Conservation (phyloP, 1,140 invertebrate species). For the Tribolium castaneum region DNA sequence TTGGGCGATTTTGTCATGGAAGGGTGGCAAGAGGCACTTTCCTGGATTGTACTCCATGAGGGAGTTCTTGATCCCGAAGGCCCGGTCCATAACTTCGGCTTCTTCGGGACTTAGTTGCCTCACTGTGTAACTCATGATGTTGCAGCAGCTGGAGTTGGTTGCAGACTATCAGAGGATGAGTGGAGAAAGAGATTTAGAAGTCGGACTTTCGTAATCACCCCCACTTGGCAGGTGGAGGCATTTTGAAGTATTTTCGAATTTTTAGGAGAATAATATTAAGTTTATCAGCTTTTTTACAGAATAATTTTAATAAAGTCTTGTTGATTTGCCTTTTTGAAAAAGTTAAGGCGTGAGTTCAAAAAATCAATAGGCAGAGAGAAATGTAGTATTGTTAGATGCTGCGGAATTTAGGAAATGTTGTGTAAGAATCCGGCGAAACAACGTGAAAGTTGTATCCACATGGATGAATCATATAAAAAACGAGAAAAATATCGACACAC, state of each 20-base stretch:
- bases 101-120: constrained; percentile 72
- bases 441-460: constrained; percentile 18
- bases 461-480: constrained; percentile 5
- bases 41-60: constrained; percentile 79
- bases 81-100: constrained; percentile 71
- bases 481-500: not conserved
- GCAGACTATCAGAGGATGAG: not conserved
- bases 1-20: constrained; percentile 74
- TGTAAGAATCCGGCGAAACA: not conserved
- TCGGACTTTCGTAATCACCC: not conserved
- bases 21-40: constrained; percentile 73
- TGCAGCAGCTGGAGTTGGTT: not conserved
- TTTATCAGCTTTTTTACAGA: too few species aligned
- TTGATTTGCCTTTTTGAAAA: too few species aligned
- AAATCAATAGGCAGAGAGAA: not conserved
- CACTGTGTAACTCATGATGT: constrained; percentile 68
- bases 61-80: constrained; percentile 75
- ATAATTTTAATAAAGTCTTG: too few species aligned
- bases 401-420: not conserved
- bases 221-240: not conserved
- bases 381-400: not conserved
- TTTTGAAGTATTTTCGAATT: not conserved
- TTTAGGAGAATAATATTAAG: too few species aligned
- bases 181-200: not conserved
- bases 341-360: not conserved